These are phyloP conservation scores for Lasioglossum villosulum DNA, from an alignment of 2,888 invertebrate species.

Conservation along the genomic window DNA sequence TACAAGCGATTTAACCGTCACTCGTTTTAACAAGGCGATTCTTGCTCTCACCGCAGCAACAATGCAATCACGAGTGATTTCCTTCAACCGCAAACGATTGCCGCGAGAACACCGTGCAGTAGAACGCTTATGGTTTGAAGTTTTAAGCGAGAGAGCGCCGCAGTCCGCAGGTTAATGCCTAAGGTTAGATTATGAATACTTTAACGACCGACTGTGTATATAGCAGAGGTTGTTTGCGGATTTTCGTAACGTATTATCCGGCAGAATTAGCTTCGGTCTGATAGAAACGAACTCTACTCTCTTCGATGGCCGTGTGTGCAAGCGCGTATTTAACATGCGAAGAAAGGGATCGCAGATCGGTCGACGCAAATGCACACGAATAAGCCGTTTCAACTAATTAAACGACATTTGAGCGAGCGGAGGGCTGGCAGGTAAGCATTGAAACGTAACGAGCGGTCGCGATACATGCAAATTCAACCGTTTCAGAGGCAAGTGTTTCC, in stretches of 20 bases:
- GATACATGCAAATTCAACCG: conserved; percentile 76
- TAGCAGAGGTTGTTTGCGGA: conserved; percentile 6
- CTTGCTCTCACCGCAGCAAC: neutral
- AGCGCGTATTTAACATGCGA: conserved; percentile 12
- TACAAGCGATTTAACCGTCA: neutral
- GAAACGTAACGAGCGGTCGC: conserved; percentile 73
- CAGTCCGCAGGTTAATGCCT: neutral
- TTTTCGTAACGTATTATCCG: neutral
- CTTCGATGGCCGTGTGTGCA: neutral
- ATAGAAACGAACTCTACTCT: conserved; percentile 6
- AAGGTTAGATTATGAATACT: neutral
- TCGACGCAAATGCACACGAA: conserved; percentile 50
- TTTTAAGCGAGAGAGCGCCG: neutral
- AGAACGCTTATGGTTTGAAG: neutral
- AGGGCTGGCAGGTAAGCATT: conserved; percentile 65
- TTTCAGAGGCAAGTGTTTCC: conserved; percentile 68
- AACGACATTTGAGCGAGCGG: conserved; percentile 71
- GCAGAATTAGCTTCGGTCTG: neutral
- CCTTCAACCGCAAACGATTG: neutral
- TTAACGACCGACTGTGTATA: neutral
- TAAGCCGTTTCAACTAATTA: conserved; percentile 70
- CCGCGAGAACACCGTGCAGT: neutral
- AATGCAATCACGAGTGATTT: neutral
- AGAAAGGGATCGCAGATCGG: conserved; percentile 43
- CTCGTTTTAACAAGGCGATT: neutral